A percentile compares a stretch with the other conserved stretches of the same genome.
These are phyloP conservation scores for Myotis planiceps DNA, from an alignment of 2,797 vertebrate species.

Conservation along the genomic window DNA sequence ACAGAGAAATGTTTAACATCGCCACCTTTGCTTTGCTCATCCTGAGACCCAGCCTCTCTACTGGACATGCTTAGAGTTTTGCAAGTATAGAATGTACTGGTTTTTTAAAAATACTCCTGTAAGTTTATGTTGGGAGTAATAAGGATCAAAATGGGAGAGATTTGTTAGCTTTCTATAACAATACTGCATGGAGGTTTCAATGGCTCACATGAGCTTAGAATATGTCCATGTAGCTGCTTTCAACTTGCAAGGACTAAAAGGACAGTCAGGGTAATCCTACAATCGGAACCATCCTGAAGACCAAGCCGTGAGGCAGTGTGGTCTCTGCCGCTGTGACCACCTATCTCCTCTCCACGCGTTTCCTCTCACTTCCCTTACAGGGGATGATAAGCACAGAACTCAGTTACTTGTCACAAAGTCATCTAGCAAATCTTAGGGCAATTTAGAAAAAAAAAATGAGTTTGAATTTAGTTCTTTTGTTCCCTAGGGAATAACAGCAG, in stretches of 20 bases:
- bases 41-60: not conserved
- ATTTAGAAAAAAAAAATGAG: not conserved
- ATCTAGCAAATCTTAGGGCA: not conserved
- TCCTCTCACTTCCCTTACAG: not conserved
- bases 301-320: not conserved
- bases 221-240: not conserved
- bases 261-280: not conserved
- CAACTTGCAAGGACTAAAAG: not conserved
- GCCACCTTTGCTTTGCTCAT: not conserved
- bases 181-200: not conserved
- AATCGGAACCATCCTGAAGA: not conserved
- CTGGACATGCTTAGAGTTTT: not conserved
- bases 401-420: not conserved
- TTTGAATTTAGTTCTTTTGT: not conserved
- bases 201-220: not conserved
- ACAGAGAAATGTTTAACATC: not conserved
- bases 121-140: not conserved
- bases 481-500: not conserved
- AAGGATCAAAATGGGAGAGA: not conserved
- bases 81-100: not conserved
- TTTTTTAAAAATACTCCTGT: not conserved
- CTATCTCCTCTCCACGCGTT: not conserved
- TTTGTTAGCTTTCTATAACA: not conserved
- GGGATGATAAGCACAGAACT: not conserved
- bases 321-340: not conserved